These are phyloP conservation scores for Nemopilema nomurai DNA, from an alignment of 30 jellyfish, hydroid and myxozoan species.

Conservation along the genomic window DNA sequence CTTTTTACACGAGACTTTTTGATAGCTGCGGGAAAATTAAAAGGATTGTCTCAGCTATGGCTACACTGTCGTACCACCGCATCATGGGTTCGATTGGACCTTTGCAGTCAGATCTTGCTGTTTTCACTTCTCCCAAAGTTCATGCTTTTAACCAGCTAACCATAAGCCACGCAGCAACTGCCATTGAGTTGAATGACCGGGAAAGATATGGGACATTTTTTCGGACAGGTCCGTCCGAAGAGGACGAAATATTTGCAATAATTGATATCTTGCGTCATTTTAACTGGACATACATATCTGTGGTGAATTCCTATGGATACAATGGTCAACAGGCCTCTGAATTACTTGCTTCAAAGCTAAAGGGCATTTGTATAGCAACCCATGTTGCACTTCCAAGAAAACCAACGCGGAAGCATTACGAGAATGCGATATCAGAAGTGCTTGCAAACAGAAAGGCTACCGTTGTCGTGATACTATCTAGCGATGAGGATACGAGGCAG, in stretches of 20 bases:
- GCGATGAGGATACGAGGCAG: slow-evolving; percentile 35
- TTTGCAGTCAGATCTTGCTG: slow-evolving; percentile 8
- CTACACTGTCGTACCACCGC: not conserved
- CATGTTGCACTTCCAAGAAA: slow-evolving; percentile 21
- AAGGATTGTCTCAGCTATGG: not conserved
- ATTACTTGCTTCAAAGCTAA: not conserved
- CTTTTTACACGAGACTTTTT: not conserved
- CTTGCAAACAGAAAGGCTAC: slow-evolving; percentile 13
- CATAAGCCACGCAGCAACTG: slow-evolving; percentile 25
- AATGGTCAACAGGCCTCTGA: slow-evolving; percentile 20
- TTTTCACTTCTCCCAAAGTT: slow-evolving; percentile 5
- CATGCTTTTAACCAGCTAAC: not conserved
- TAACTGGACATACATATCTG: slow-evolving; percentile 40
- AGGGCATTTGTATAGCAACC: slow-evolving; percentile 41
- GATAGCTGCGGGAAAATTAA: slow-evolving; percentile 9
- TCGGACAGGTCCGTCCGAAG: slow-evolving; percentile 46
- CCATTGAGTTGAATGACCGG: slow-evolving; percentile 2
- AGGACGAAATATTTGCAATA: slow-evolving; percentile 1
- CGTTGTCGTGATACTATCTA: slow-evolving; percentile 17
- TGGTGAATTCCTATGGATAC: slow-evolving; percentile 25
- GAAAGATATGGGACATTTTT: slow-evolving; percentile 14
- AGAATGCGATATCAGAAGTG: slow-evolving; percentile 1
- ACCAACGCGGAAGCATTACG: slow-evolving; percentile 27
- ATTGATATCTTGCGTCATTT: slow-evolving; percentile 12
- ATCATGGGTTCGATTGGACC: slow-evolving; percentile 32